Conservation (phyloP, 1,140 invertebrate species). For the Nomia melanderi region DNA sequence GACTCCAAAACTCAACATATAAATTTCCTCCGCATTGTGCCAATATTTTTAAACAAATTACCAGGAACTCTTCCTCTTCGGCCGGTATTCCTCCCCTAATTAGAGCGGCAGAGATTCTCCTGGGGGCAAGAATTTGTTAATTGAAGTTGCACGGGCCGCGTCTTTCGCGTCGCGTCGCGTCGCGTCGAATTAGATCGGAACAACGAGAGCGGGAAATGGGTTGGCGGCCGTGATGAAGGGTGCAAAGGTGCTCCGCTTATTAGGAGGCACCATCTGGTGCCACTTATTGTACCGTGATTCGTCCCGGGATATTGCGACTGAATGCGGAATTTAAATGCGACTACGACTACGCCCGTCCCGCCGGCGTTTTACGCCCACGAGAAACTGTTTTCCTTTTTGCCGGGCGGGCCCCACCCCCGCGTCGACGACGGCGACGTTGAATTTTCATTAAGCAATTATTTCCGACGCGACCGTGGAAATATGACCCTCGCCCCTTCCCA, state of each 20-base stretch:
- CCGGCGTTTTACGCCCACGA: conserved; percentile 7
- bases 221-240: conserved; percentile 1
- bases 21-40: background rate
- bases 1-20: background rate
- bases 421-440: conserved; percentile 20
- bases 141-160: conserved; percentile 37
- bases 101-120: conserved; percentile 8
- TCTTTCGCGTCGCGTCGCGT: background rate
- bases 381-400: conserved; percentile 11
- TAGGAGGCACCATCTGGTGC: conserved; percentile 60
- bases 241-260: conserved; percentile 53
- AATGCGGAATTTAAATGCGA: conserved; percentile 52
- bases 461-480: conserved; percentile 13
- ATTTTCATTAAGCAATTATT: conserved; percentile 50
- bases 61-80: background rate
- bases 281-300: conserved; percentile 63
- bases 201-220: background rate
- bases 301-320: conserved; percentile 48
- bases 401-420: background rate
- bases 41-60: conserved; percentile 26
- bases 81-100: conserved; percentile 26
- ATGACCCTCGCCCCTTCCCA: background rate
- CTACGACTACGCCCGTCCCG: too few relatives aligned
- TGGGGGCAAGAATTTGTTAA: conserved; percentile 63
- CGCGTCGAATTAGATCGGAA: conserved; percentile 25